A percentile compares a stretch with the other conserved stretches of the same genome.
Conservation (phyloP, 1,140 invertebrate genomes). For the Phymorhynchus buccinoides region DNA sequence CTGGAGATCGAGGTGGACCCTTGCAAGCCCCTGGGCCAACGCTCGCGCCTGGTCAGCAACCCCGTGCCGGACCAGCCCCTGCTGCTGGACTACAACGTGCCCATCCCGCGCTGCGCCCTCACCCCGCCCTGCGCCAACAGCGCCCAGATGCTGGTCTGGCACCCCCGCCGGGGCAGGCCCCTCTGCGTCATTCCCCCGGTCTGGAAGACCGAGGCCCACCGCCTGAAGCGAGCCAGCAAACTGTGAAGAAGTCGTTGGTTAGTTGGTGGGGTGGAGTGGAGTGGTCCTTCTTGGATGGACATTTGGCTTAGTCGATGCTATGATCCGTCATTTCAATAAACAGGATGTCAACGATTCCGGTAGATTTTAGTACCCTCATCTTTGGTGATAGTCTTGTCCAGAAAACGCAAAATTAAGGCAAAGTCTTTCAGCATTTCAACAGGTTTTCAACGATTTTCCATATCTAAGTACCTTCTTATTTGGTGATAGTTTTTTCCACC, state of each 20-base stretch:
- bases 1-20: constrained; percentile 71
- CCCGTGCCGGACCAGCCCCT: constrained; percentile 64
- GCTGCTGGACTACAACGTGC: constrained; percentile 66
- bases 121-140: constrained; percentile 73
- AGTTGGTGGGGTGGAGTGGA: too few relatives aligned
- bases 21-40: constrained; percentile 59
- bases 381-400: too few relatives aligned
- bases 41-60: constrained; percentile 66
- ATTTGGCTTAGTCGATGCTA: background rate
- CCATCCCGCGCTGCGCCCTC: constrained; percentile 69
- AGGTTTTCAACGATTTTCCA: too few relatives aligned
- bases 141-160: constrained; percentile 72
- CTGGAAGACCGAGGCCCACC: constrained; percentile 62
- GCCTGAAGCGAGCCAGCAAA: constrained; percentile 58
- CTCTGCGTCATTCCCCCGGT: constrained; percentile 66
- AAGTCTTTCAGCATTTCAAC: too few relatives aligned
- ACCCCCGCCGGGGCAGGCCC: constrained; percentile 62
- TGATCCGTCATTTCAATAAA: background rate
- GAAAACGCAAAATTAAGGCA: too few relatives aligned
- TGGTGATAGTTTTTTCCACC: too few relatives aligned
- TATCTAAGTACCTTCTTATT: too few relatives aligned
- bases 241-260: constrained; percentile 44
- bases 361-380: background rate
- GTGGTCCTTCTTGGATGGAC: too few relatives aligned
- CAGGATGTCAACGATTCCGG: too few relatives aligned